These are phyloP conservation scores for Heliconius himera DNA, from an alignment of 1,140 invertebrate species.

Conservation along the genomic window DNA sequence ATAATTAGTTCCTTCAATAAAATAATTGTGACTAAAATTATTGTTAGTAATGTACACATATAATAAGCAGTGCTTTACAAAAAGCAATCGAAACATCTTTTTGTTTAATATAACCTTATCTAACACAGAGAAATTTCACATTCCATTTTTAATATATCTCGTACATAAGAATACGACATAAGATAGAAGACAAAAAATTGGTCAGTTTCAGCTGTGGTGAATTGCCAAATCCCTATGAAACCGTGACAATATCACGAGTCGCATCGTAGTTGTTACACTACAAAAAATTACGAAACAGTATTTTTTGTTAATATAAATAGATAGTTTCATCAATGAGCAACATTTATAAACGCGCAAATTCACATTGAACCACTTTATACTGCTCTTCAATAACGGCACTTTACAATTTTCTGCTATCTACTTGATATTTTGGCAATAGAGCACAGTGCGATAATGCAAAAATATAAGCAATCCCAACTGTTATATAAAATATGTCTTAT, in stretches of 20 bases:
- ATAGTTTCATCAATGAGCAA: neutral
- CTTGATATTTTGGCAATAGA: conserved; percentile 19
- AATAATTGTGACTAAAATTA: neutral
- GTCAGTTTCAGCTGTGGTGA: conserved; percentile 11
- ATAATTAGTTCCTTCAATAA: neutral
- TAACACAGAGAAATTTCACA: neutral
- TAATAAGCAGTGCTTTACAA: neutral
- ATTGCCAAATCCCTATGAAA: conserved; percentile 11
- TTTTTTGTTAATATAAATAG: neutral
- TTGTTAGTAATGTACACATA: neutral
- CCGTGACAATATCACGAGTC: neutral
- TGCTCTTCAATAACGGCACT: conserved; percentile 21
- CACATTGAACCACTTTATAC: conserved; percentile 36
- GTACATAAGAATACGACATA: neutral
- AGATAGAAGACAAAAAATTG: neutral
- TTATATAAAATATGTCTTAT: conserved; percentile 40
- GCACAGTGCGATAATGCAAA: conserved; percentile 33
- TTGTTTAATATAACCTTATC: neutral
- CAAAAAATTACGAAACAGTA: conserved; percentile 2
- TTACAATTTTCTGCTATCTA: conserved; percentile 5
- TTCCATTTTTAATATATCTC: neutral
- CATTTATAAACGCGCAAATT: conserved; percentile 23
- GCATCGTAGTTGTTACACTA: neutral
- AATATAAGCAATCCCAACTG: conserved; percentile 24
- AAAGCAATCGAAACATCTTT: neutral